Percentiles rank a stretch among this genome's conserved stretches.
These are phyloP conservation scores for Arctia plantaginis DNA, from an alignment of 2,888 invertebrate genomes.

Conservation along the genomic window DNA sequence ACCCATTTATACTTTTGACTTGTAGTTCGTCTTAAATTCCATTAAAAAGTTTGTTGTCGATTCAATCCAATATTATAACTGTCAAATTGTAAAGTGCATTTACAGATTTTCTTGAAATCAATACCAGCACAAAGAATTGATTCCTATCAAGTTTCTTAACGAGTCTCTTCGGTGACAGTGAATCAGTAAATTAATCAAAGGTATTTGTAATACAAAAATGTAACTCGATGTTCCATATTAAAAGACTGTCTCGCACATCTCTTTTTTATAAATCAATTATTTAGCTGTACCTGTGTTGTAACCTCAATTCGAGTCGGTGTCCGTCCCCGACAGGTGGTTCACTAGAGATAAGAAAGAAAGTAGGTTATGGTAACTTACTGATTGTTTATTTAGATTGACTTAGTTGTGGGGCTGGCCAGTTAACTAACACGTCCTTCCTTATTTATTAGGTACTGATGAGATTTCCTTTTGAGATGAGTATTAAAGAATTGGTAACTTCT, in stretches of 20 bases:
- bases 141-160: neutral
- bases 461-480: slow-evolving; percentile 2
- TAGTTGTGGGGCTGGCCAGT: slow-evolving; percentile 45
- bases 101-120: neutral
- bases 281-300: slow-evolving; percentile 50
- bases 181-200: neutral
- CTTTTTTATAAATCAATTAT: slow-evolving; percentile 37
- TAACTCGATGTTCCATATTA: neutral
- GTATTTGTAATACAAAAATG: neutral
- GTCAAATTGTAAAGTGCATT: neutral
- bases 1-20: slow-evolving; percentile 36
- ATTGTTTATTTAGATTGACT: slow-evolving; percentile 63
- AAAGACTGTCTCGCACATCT: slow-evolving; percentile 12
- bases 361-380: slow-evolving; percentile 57
- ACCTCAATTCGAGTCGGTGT: slow-evolving; percentile 48
- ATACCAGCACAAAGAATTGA: neutral
- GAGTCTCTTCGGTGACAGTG: neutral
- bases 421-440: slow-evolving; percentile 32
- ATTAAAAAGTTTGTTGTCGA: slow-evolving; percentile 20
- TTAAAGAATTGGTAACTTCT: no score
- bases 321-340: slow-evolving; percentile 58
- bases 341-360: slow-evolving; percentile 58
- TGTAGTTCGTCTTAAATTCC: slow-evolving; percentile 16
- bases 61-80: slow-evolving; percentile 6
- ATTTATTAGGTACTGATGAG: slow-evolving; percentile 32